Percentiles rank a stretch among this genome's conserved stretches.
Evolutionary conservation across 1,140 invertebrate species (phyloP).

Genomic region (Glossosoma conforme): DNA sequence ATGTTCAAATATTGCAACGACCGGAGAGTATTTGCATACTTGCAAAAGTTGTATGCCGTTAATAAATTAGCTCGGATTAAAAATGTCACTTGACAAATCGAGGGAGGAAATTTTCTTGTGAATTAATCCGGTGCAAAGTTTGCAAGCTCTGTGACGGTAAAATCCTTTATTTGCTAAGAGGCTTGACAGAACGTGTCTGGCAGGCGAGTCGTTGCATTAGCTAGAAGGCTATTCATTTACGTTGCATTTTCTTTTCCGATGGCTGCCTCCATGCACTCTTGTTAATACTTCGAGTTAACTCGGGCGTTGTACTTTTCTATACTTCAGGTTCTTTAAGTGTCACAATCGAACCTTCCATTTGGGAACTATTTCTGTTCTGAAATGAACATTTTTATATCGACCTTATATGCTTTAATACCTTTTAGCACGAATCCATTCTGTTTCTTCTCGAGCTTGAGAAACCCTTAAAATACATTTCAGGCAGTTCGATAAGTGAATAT

Average conservation of each 20-base stretch:
- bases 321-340: no score
- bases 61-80: background rate
- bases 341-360: no score
- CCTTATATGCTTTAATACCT: no score
- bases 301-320: no score
- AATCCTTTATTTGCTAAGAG: slow-evolving; percentile 1
- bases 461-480: no score
- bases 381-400: no score
- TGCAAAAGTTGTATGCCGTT: background rate
- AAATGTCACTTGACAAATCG: background rate
- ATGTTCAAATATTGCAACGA: background rate
- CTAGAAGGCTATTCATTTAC: slow-evolving; percentile 4
- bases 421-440: no score
- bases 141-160: background rate
- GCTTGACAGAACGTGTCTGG: background rate
- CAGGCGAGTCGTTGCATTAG: background rate
- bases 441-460: no score
- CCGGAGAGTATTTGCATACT: background rate
- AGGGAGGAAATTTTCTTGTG: background rate
- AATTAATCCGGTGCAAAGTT: background rate
- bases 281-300: background rate
- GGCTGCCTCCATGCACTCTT: background rate
- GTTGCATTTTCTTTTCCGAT: slow-evolving; percentile 2
- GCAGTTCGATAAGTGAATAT: no score
- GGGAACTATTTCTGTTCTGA: no score